A percentile compares a stretch with the other conserved stretches of the same genome.
These are phyloP conservation scores for Cotesia glomerata DNA, from an alignment of 1,140 invertebrate genomes.

Conservation along the genomic window DNA sequence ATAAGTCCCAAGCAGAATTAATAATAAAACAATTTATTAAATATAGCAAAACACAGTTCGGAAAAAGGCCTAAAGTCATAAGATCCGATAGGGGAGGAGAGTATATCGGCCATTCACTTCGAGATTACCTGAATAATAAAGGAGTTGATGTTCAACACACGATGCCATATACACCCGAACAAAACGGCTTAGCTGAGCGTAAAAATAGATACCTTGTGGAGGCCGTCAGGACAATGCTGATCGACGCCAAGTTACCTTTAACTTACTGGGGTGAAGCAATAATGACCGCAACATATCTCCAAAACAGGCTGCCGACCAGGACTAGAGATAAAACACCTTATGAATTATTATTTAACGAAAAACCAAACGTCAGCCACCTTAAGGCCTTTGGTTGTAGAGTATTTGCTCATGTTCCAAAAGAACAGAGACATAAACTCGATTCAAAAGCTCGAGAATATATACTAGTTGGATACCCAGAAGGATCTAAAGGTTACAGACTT, in stretches of 20 bases:
- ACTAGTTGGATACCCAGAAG: slow-evolving; percentile 42
- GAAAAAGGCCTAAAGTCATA: neutral
- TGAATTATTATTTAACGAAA: slow-evolving; percentile 40
- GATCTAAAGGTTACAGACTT: slow-evolving; percentile 33
- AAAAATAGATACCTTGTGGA: neutral
- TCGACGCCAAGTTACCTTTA: neutral
- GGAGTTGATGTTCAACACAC: neutral
- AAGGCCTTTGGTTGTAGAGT: slow-evolving; percentile 47
- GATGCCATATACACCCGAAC: neutral
- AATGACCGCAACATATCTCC: slow-evolving; percentile 2
- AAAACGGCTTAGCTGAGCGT: neutral
- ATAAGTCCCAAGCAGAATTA: neutral
- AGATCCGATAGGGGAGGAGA: neutral
- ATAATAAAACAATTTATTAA: neutral
- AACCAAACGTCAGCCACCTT: slow-evolving; percentile 45
- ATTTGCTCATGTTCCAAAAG: slow-evolving; percentile 37
- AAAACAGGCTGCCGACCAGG: neutral
- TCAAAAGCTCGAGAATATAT: slow-evolving; percentile 39
- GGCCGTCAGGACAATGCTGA: neutral
- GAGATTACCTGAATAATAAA: neutral
- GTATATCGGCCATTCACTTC: neutral
- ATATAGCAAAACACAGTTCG: neutral
- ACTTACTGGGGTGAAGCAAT: neutral
- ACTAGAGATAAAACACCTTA: neutral
- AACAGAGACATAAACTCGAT: slow-evolving; percentile 42